These are phyloP conservation scores for Trissolcus basalis DNA, from an alignment of 1,140 invertebrate species.

Conservation along the genomic window DNA sequence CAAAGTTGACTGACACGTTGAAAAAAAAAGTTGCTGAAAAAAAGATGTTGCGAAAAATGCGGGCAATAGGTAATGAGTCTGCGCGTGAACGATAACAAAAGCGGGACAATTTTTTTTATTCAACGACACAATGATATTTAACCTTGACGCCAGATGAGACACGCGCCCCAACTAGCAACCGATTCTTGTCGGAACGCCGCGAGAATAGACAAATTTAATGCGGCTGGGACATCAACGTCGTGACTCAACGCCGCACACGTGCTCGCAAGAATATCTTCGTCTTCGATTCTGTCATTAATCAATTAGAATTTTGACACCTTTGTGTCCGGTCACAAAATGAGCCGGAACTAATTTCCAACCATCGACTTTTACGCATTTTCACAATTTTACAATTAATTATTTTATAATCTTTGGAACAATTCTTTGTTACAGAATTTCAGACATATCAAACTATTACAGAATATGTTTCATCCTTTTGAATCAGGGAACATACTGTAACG, in stretches of 20 bases:
- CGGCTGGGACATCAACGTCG: constrained; percentile 31
- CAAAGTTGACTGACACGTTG: too few species aligned
- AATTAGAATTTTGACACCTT: constrained; percentile 19
- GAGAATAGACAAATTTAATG: constrained; percentile 61
- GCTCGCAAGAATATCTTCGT: constrained; percentile 40
- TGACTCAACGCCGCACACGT: constrained; percentile 52
- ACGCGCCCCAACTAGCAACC: constrained; percentile 32
- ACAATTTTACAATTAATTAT: neutral
- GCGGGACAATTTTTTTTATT: constrained; percentile 60
- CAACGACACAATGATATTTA: constrained; percentile 49
- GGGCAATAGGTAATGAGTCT: constrained; percentile 47
- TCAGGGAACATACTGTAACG: too few species aligned
- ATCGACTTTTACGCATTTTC: neutral
- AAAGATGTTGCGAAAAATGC: constrained; percentile 37
- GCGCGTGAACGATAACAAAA: constrained; percentile 54
- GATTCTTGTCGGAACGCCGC: constrained; percentile 49
- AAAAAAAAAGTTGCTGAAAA: too few species aligned
- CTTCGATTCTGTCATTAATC: constrained; percentile 47
- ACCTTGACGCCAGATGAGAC: constrained; percentile 58
- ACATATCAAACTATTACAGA: too few species aligned
- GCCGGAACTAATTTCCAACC: neutral
- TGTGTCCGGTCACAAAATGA: neutral
- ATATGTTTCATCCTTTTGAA: too few species aligned
- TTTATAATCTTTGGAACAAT: too few species aligned
- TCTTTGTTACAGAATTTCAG: too few species aligned